Evolutionary conservation across 2,888 invertebrate species (phyloP).

Genomic region (Drosophila parthenogenetica): DNA sequence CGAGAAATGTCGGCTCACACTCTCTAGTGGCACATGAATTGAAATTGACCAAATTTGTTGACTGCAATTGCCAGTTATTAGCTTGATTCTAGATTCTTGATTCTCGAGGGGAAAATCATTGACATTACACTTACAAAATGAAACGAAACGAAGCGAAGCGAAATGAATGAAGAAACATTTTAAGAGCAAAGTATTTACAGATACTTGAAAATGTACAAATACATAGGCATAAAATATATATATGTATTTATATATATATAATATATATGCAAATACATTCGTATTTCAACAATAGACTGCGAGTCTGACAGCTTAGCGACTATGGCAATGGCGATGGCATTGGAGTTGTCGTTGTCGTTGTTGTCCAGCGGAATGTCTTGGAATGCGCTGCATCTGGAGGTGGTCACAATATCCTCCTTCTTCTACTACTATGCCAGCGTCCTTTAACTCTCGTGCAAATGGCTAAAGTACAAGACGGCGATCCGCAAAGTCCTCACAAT

Average conservation of each 20-base stretch:
- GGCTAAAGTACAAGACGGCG: conserved; percentile 64
- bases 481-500: conserved; percentile 57
- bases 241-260: conserved; percentile 12
- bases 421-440: not conserved
- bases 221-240: not conserved
- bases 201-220: conserved; percentile 25
- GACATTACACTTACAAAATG: conserved; percentile 49
- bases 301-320: conserved; percentile 55
- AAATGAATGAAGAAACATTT: conserved; percentile 58
- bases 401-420: conserved; percentile 6
- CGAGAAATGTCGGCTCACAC: conserved; percentile 3
- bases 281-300: conserved; percentile 46
- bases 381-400: conserved; percentile 46
- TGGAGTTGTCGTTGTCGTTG: not conserved
- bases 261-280: conserved; percentile 15
- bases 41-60: conserved; percentile 19
- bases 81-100: conserved; percentile 20
- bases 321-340: conserved; percentile 34
- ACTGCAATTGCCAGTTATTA: conserved; percentile 54
- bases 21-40: conserved; percentile 3
- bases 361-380: conserved; percentile 59
- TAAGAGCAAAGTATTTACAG: conserved; percentile 41
- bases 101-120: conserved; percentile 51
- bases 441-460: conserved; percentile 32
- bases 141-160: conserved; percentile 35